Conservation (phyloP, 2,113 vertebrate genomes). For the Hepsetus odoe region DNA sequence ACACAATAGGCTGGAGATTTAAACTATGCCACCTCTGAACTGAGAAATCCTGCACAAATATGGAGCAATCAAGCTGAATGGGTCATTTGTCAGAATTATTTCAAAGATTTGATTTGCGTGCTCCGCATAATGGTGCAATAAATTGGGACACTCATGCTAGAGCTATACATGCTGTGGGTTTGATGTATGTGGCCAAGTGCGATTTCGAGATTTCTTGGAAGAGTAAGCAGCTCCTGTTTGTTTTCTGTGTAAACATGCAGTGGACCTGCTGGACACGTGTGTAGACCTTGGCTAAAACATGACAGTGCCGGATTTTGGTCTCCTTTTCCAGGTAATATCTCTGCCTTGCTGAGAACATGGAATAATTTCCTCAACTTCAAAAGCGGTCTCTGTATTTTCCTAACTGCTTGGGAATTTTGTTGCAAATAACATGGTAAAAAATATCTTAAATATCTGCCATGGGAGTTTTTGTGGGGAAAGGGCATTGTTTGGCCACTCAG, state of each 20-base stretch:
- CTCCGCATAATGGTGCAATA: neutral
- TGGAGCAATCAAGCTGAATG: conserved; percentile 8
- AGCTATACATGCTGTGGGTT: conserved; percentile 6
- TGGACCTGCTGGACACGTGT: conserved; percentile 44
- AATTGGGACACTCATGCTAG: neutral
- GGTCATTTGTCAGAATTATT: neutral
- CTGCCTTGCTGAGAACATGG: conserved; percentile 12
- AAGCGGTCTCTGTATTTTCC: conserved; percentile 1
- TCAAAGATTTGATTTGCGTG: neutral
- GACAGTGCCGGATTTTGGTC: conserved; percentile 27
- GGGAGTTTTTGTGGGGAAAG: conserved; percentile 37
- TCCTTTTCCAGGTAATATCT: conserved; percentile 15
- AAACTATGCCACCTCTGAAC: conserved; percentile 14
- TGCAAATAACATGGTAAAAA: conserved; percentile 32
- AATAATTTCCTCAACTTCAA: neutral
- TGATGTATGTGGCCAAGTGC: conserved; percentile 22
- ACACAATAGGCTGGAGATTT: neutral
- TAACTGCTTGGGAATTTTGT: conserved; percentile 26
- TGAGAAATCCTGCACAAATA: neutral
- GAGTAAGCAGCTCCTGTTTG: conserved; percentile 35
- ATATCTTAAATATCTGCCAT: conserved; percentile 10
- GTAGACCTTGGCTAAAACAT: conserved; percentile 43
- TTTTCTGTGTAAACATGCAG: conserved; percentile 46
- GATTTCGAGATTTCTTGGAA: conserved; percentile 13
- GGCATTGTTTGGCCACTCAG: conserved; percentile 46